phyloP scores from a whole-genome alignment of 1,140 invertebrate genomes.

The Drosophila nasuta region DNA sequence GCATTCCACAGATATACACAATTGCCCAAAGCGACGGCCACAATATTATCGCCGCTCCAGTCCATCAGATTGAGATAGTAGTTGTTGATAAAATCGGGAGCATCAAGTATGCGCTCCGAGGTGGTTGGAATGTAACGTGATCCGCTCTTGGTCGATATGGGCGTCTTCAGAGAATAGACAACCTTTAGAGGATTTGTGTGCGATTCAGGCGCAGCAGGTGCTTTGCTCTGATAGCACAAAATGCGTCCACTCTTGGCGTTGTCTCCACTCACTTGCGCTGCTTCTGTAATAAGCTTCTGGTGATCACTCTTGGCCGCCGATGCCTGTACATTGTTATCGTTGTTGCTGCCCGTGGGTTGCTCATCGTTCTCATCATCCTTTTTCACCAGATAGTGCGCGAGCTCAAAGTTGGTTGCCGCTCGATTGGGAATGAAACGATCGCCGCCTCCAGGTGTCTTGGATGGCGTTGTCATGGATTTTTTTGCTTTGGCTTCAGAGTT shows the following conservation, averaged over 20 bases:
- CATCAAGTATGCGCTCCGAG: conserved; percentile 97
- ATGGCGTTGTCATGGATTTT: conserved; percentile 85
- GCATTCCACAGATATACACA: conserved; percentile 99
- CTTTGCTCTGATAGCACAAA: conserved; percentile 91
- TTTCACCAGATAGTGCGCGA: conserved; percentile 92
- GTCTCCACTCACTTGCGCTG: conserved; percentile 88
- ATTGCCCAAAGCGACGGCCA: conserved; percentile 95
- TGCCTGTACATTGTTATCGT: conserved; percentile 83
- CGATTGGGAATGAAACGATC: conserved; percentile 97
- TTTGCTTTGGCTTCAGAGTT: conserved; percentile 87
- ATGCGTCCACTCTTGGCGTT: conserved; percentile 85
- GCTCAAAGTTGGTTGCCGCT: conserved; percentile 94
- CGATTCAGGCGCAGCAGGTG: conserved; percentile 93
- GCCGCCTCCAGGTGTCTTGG: conserved; percentile 90
- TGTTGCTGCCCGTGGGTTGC: conserved; percentile 84
- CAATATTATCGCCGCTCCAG: conserved; percentile 96
- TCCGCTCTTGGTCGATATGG: conserved; percentile 90
- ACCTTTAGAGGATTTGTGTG: conserved; percentile 95
- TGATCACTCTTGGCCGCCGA: conserved; percentile 85
- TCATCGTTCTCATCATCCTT: conserved; percentile 85
- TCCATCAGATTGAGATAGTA: conserved; percentile 99
- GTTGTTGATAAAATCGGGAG: conserved; percentile 98
- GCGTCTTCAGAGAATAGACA: conserved; percentile 95
- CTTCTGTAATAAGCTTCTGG: conserved; percentile 89
- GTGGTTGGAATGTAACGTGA: conserved; percentile 95